These are phyloP conservation scores for Athetis lepigone DNA, from an alignment of 2,888 invertebrate species.

Conservation along the genomic window DNA sequence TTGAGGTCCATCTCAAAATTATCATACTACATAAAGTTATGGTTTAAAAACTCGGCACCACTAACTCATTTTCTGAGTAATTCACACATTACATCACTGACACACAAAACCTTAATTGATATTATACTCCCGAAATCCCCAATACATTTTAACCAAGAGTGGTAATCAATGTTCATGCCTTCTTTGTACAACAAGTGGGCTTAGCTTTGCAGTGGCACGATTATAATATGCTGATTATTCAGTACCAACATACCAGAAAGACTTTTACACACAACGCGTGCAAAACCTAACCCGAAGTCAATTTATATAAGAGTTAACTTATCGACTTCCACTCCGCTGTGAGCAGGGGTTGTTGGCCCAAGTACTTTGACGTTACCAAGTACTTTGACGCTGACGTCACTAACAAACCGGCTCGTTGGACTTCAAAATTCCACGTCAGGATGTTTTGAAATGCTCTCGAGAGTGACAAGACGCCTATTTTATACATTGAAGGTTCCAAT, in stretches of 20 bases:
- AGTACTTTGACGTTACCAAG: conserved; percentile 59
- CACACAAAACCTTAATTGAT: no score
- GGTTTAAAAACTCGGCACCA: no score
- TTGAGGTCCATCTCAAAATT: no score
- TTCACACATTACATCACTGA: no score
- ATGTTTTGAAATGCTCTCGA: conserved; percentile 74
- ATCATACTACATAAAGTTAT: no score
- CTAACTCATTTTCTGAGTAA: no score
- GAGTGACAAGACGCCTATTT: conserved; percentile 76
- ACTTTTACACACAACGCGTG: conserved; percentile 9
- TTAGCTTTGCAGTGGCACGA: no score
- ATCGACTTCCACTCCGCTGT: conserved; percentile 44
- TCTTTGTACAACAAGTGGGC: no score
- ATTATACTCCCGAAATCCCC: no score
- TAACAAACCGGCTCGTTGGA: conserved; percentile 71
- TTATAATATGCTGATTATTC: no score
- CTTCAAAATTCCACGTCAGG: conserved; percentile 78
- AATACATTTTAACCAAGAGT: no score
- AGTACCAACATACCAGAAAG: neutral
- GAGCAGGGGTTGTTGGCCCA: conserved; percentile 61
- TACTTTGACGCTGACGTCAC: conserved; percentile 70
- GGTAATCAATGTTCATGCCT: no score
- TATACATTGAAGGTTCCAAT: conserved; percentile 69
- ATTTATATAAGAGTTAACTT: conserved; percentile 54
- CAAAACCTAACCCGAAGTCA: conserved; percentile 11